Percentiles rank a stretch among this genome's conserved stretches.
Conservation (phyloP, 2,888 invertebrate species). For the Eilema griseolum region DNA sequence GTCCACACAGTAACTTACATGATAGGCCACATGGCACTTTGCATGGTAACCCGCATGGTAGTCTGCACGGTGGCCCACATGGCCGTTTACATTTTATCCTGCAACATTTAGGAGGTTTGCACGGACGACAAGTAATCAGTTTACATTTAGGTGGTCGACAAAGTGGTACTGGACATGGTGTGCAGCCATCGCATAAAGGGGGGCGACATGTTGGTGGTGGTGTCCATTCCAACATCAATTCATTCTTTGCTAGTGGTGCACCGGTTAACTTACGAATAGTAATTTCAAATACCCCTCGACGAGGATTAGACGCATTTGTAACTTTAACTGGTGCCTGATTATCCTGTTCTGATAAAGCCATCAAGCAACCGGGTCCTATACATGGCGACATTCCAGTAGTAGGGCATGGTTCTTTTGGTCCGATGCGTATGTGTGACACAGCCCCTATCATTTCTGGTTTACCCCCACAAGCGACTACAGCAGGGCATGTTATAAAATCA, state of each 20-base stretch:
- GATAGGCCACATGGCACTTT: conserved; percentile 23
- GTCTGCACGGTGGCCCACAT: neutral
- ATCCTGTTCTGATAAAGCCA: conserved; percentile 60
- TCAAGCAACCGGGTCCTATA: conserved; percentile 72
- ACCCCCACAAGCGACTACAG: conserved; percentile 34
- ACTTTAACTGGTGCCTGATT: conserved; percentile 73
- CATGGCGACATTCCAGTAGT: conserved; percentile 70
- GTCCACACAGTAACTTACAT: neutral
- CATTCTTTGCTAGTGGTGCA: conserved; percentile 78
- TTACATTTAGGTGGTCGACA: conserved; percentile 69
- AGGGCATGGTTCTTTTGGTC: conserved; percentile 71
- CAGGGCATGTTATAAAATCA: conserved; percentile 35
- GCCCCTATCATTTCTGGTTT: conserved; percentile 68
- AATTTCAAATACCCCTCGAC: conserved; percentile 80
- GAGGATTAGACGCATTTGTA: conserved; percentile 70
- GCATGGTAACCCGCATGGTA: conserved; percentile 32
- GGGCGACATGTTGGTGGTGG: conserved; percentile 73
- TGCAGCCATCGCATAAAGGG: conserved; percentile 57
- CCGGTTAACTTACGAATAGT: conserved; percentile 76
- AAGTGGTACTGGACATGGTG: conserved; percentile 46
- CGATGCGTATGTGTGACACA: conserved; percentile 76
- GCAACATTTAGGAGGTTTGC: conserved; percentile 10
- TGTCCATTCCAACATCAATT: conserved; percentile 82
- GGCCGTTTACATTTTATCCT: conserved; percentile 7
- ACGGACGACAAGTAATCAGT: conserved; percentile 40